phyloP scores from a whole-genome alignment of 1,140 invertebrate species.

The Colletes gigas region DNA sequence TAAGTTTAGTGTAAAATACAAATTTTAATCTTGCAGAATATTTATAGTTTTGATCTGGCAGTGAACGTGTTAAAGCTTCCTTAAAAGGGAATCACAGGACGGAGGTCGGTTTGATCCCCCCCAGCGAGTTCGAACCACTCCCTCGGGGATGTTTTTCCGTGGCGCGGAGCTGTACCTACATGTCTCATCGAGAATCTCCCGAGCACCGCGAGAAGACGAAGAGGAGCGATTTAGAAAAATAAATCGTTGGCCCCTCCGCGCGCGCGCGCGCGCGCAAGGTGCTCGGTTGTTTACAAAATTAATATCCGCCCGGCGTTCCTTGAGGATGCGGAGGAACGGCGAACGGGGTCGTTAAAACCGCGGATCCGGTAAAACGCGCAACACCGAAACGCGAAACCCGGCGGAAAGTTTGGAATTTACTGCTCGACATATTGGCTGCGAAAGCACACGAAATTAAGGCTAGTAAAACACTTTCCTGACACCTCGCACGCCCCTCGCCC shows the following conservation, averaged over 20 bases:
- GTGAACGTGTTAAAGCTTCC: too few relatives aligned
- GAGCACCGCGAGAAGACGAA: background rate
- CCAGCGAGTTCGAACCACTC: too few relatives aligned
- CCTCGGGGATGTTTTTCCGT: slow-evolving; percentile 11
- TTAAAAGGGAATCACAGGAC: too few relatives aligned
- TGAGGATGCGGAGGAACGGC: slow-evolving; percentile 49
- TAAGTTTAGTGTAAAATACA: too few relatives aligned
- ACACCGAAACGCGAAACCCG: slow-evolving; percentile 61
- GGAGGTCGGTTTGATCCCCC: too few relatives aligned
- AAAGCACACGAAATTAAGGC: slow-evolving; percentile 78
- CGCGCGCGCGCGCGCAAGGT: slow-evolving; percentile 24
- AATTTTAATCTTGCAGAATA: too few relatives aligned
- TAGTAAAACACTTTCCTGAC: slow-evolving; percentile 78
- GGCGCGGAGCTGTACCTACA: background rate
- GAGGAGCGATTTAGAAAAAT: slow-evolving; percentile 17
- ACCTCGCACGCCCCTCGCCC: slow-evolving; percentile 32
- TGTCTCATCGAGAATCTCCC: too few relatives aligned
- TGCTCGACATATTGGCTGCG: slow-evolving; percentile 77
- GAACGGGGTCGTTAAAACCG: slow-evolving; percentile 66
- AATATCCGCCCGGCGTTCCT: slow-evolving; percentile 61
- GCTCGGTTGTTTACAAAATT: slow-evolving; percentile 63
- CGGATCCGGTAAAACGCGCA: slow-evolving; percentile 66
- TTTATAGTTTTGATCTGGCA: too few relatives aligned
- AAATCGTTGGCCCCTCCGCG: background rate
- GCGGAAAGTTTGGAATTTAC: slow-evolving; percentile 75